Evolutionary conservation across 2,888 invertebrate species (phyloP), one percentile per base, ranked within the genome.

Genomic region (Gerris lacustris): DNA sequence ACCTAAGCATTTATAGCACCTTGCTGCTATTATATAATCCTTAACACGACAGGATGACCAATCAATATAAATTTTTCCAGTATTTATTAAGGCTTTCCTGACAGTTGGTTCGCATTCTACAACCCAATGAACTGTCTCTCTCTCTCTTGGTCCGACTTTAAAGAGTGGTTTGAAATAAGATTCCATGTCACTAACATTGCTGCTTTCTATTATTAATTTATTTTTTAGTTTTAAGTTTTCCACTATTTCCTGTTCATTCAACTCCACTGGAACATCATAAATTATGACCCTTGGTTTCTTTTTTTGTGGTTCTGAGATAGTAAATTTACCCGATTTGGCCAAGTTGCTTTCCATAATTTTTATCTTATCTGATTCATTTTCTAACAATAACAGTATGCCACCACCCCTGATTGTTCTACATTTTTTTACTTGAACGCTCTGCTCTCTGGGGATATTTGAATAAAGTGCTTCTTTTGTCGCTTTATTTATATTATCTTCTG

Each of bases 401-500:
- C 55, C 55, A 55, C 55, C 55, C 15, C 15, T 55, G 15, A 55
- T 15, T 15, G 55, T 55, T 55, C 15, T 55, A 11, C 11, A 55
- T 15, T 55, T 55, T 55, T n/a, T n/a, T n/a, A n/a, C n/a, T n/a
- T n/a, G n/a, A n/a, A n/a, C n/a, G n/a, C n/a, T n/a, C n/a, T n/a
- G 9, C 15, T 55, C 9, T 55, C 15, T 11, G 9, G 11, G 15
- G 15, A 55, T 55, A 11, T 9, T 55, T 55, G 9, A 11, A 11
- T 55, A 11, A 55, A 11, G 55, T 55, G 11, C 31, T 15, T 55
- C 55, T 55, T 55, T 55, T 9, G 55, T 55, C 11, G 9, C 9
- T 55, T 55, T 55, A 55, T 55, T 55, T 55, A 55, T 55, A 11
- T 55, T 15, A 55, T 55, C 55, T 55, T 55, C 55, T 55, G 55